Percentiles rank a stretch among this genome's conserved stretches.
Conservation (phyloP, 2,888 invertebrate species). For the Clistopyga incitator region DNA sequence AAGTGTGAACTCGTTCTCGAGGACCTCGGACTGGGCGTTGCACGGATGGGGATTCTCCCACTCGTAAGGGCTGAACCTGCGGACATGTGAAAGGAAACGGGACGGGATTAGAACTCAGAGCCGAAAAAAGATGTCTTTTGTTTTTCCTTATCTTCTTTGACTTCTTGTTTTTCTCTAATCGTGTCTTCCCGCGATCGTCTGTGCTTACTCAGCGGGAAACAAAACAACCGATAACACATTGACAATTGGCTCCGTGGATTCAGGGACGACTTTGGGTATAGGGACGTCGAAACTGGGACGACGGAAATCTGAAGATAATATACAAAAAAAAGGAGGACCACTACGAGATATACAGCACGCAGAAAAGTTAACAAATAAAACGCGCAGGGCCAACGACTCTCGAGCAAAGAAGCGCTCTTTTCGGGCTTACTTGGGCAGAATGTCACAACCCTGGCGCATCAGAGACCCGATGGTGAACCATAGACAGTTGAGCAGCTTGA, state of each 20-base stretch:
- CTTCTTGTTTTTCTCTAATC: not conserved
- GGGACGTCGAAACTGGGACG: constrained; percentile 46
- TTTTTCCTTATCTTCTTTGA: not conserved
- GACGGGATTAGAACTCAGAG: constrained; percentile 78
- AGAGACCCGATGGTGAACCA: constrained; percentile 99
- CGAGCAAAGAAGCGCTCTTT: constrained; percentile 22
- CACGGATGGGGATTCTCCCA: constrained; percentile 95
- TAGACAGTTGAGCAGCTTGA: constrained; percentile 96
- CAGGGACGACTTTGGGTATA: constrained; percentile 6
- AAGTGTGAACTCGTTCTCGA: constrained; percentile 96
- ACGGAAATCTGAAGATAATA: constrained; percentile 19
- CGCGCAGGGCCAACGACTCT: constrained; percentile 11
- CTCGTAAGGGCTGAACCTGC: constrained; percentile 96
- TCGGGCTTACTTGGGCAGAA: constrained; percentile 94
- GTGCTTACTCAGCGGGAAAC: not conserved
- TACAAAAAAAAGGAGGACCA: constrained; percentile 4
- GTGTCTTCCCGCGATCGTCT: not conserved
- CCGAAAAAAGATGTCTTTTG: constrained; percentile 51
- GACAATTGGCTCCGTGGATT: constrained; percentile 35
- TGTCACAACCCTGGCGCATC: constrained; percentile 98
- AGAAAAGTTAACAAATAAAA: constrained; percentile 1
- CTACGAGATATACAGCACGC: constrained; percentile 39
- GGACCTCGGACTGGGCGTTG: constrained; percentile 92
- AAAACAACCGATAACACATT: not conserved
- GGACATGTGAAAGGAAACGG: constrained; percentile 83